Evolutionary conservation across 2,888 invertebrate species (phyloP).

Genomic region (Pammene aurita): DNA sequence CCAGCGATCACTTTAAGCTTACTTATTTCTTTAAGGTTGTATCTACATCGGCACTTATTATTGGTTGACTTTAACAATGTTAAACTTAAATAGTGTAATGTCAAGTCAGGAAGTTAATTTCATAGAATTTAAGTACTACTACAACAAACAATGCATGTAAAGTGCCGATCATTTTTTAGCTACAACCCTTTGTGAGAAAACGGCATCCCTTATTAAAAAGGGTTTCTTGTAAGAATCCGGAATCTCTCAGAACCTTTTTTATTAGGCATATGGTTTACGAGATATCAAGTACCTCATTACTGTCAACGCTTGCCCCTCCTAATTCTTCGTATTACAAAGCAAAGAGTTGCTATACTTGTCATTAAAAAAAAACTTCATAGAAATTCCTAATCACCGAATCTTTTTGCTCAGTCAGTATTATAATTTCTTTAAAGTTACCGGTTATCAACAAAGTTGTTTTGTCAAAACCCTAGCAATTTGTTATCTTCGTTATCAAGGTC

Average conservation of each 20-base stretch:
- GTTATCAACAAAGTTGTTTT: too few species aligned
- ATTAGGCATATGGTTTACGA: conserved; percentile 7
- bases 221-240: background rate
- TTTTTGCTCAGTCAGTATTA: too few species aligned
- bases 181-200: background rate
- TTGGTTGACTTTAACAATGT: too few species aligned
- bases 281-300: conserved; percentile 1
- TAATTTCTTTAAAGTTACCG: too few species aligned
- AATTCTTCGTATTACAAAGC: background rate
- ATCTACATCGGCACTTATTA: too few species aligned
- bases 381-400: too few species aligned
- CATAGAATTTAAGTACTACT: background rate
- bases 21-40: too few species aligned
- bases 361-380: too few species aligned
- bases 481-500: too few species aligned
- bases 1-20: too few species aligned
- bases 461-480: too few species aligned
- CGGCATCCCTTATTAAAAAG: conserved; percentile 23
- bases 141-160: conserved; percentile 9
- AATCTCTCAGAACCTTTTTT: conserved; percentile 2
- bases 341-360: too few species aligned
- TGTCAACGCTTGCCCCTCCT: background rate
- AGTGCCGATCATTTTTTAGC: conserved; percentile 12
- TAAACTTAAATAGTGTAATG: background rate
- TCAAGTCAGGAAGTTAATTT: background rate